Percentiles rank a stretch among this genome's conserved stretches.
Conservation (phyloP, 2,888 invertebrate species). For the Drosophila prolongata region DNA sequence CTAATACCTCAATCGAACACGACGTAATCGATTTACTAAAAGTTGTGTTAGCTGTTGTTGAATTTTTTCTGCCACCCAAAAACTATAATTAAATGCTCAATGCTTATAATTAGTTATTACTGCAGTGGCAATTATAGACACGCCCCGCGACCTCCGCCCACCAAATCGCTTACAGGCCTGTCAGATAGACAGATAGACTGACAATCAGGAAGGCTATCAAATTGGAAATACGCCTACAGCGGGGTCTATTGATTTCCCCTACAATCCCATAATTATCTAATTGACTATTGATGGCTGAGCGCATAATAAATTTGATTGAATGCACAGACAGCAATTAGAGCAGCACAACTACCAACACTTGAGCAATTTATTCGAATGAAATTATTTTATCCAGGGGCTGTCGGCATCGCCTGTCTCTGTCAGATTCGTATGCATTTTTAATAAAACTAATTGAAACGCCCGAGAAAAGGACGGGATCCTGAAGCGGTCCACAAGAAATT, state of each 20-base stretch:
- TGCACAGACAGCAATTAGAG: conserved; percentile 20
- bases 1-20: not conserved
- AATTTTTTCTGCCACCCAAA: not conserved
- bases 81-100: conserved; percentile 12
- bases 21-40: too few species aligned
- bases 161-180: conserved; percentile 13
- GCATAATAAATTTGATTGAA: conserved; percentile 63
- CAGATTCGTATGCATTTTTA: conserved; percentile 60
- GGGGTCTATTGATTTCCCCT: conserved; percentile 11
- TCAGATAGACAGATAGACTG: not conserved
- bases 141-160: not conserved
- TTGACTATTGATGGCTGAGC: conserved; percentile 65
- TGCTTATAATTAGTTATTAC: conserved; percentile 28
- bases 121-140: conserved; percentile 18
- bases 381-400: conserved; percentile 25
- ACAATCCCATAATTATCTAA: conserved; percentile 68
- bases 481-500: conserved; percentile 23
- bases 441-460: conserved; percentile 69
- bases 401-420: conserved; percentile 14
- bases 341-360: conserved; percentile 41
- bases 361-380: conserved; percentile 50
- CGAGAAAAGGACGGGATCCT: conserved; percentile 18
- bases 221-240: conserved; percentile 20
- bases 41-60: too few species aligned
- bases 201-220: conserved; percentile 17